These are phyloP conservation scores for Agonopterix alstromeriana DNA, from an alignment of 2,888 invertebrate genomes.

Conservation along the genomic window DNA sequence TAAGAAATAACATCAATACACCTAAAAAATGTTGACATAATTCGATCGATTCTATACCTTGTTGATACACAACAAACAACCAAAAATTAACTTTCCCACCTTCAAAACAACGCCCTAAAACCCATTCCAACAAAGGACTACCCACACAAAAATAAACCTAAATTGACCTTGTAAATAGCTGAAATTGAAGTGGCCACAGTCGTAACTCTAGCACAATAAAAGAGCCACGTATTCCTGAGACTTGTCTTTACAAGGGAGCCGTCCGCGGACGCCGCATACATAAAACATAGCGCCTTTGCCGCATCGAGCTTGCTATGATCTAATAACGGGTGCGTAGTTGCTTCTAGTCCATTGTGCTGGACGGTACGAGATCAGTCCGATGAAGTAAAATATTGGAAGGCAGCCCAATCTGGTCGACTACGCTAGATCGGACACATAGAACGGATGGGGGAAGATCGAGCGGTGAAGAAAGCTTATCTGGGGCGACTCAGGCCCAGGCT, in stretches of 20 bases:
- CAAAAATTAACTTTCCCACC: no score
- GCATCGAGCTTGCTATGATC: slow-evolving; percentile 58
- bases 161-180: background rate
- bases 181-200: background rate
- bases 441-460: no score
- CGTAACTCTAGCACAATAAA: background rate
- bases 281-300: slow-evolving; percentile 60
- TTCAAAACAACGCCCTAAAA: no score
- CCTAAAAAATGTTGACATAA: no score
- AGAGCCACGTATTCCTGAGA: background rate
- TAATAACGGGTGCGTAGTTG: slow-evolving; percentile 59
- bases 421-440: no score
- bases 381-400: no score
- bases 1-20: no score
- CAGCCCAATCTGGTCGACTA: no score
- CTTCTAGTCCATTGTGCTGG: slow-evolving; percentile 16
- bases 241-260: background rate
- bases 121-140: background rate
- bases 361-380: background rate
- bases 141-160: background rate
- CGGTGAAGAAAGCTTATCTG: no score
- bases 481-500: no score
- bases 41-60: no score
- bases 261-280: slow-evolving; percentile 36
- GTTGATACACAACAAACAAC: no score